These are phyloP conservation scores for Austrolebias charrua DNA, from an alignment of 2,797 vertebrate genomes.

Conservation along the genomic window DNA sequence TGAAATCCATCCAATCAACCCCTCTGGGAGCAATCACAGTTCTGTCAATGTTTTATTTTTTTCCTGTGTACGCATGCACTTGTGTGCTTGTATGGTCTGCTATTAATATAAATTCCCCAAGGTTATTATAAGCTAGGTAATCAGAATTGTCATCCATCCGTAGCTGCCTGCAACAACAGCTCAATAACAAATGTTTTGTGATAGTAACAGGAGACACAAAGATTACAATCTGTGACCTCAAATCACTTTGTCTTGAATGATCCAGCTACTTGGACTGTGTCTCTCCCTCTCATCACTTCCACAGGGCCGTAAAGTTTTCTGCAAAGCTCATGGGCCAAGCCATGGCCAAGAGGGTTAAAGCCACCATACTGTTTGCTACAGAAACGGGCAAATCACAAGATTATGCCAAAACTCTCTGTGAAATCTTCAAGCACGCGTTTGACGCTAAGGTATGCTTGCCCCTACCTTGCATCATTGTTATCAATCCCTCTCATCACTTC, in stretches of 20 bases:
- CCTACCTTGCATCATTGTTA: conserved; percentile 54
- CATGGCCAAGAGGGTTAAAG: conserved; percentile 98
- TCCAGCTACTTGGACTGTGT: conserved; percentile 5
- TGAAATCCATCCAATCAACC: conserved; percentile 72
- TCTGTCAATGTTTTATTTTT: conserved; percentile 32
- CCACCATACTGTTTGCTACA: conserved; percentile 94
- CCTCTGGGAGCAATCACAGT: conserved; percentile 71
- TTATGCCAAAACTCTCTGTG: conserved; percentile 96
- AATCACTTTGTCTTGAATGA: conserved; percentile 10
- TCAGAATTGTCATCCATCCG: conserved; percentile 61
- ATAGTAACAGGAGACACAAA: neutral
- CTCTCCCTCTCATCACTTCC: conserved; percentile 17
- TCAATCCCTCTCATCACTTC: conserved; percentile 21
- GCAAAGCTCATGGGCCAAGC: conserved; percentile 98
- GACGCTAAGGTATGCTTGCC: conserved; percentile 90
- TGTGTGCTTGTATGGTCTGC: conserved; percentile 32
- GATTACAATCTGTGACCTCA: conserved; percentile 1
- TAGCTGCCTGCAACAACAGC: conserved; percentile 26
- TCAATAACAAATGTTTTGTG: conserved; percentile 21
- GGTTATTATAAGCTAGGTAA: conserved; percentile 71
- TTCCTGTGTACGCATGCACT: conserved; percentile 34
- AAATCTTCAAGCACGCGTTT: conserved; percentile 99
- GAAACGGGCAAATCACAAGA: conserved; percentile 97
- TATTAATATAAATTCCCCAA: conserved; percentile 73
- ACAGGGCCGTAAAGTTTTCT: conserved; percentile 97